Evolutionary conservation across 1,140 invertebrate species (phyloP).

Genomic region (Agrypnia vestita): DNA sequence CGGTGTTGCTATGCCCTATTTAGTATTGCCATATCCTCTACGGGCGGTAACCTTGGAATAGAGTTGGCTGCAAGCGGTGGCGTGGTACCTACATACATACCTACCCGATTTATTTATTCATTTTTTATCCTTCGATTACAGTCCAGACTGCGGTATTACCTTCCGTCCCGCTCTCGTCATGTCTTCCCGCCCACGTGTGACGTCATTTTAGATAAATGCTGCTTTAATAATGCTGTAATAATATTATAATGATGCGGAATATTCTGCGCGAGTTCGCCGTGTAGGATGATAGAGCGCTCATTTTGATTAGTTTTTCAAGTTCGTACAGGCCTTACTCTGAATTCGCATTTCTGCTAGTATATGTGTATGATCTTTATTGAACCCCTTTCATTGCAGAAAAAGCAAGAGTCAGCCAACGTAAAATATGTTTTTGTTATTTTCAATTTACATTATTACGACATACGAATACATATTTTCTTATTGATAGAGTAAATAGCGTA

Average conservation of each 20-base stretch:
- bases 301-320: constrained; percentile 8
- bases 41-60: constrained; percentile 24
- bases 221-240: too few species aligned
- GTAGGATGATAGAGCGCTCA: neutral
- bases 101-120: neutral
- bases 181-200: constrained; percentile 22
- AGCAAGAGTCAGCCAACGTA: too few species aligned
- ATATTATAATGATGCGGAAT: too few species aligned
- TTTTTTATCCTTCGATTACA: neutral
- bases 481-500: too few species aligned
- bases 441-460: too few species aligned
- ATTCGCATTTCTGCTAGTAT: too few species aligned
- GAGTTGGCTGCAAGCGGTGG: constrained; percentile 10
- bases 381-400: too few species aligned
- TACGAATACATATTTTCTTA: too few species aligned
- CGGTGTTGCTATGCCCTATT: constrained; percentile 40
- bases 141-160: neutral
- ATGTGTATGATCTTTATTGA: too few species aligned
- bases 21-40: constrained; percentile 15
- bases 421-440: too few species aligned
- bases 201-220: neutral
- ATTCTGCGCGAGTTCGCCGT: too few species aligned
- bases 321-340: neutral
- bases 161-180: neutral
- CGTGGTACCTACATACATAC: constrained; percentile 6